phyloP scores from a whole-genome alignment of 2,888 invertebrate species.

The Mactromeris polynyma region DNA sequence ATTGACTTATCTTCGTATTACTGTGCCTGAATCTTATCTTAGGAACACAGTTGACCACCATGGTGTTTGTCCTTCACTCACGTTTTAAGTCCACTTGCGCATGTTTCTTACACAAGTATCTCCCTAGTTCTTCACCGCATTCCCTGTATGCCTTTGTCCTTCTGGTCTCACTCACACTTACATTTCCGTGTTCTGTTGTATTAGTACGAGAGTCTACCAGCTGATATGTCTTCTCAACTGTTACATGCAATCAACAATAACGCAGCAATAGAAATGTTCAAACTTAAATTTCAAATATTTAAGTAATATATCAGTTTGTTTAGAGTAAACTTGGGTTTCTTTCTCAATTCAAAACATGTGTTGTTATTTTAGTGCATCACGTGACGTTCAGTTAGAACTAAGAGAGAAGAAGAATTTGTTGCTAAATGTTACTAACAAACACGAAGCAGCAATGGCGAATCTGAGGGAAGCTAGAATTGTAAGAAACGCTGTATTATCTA shows the following conservation, averaged over 20 bases:
- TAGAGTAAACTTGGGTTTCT: neutral
- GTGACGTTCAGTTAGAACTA: neutral
- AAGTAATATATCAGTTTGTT: neutral
- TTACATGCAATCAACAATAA: too few species aligned
- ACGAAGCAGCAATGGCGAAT: conserved; percentile 1
- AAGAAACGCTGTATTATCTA: too few species aligned
- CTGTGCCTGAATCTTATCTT: neutral
- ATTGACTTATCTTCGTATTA: neutral
- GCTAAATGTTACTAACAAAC: neutral
- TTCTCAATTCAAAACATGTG: neutral
- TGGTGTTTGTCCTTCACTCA: neutral
- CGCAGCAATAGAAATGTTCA: too few species aligned
- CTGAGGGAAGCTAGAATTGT: too few species aligned
- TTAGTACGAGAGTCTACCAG: too few species aligned
- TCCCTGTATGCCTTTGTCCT: too few species aligned
- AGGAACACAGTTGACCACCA: neutral
- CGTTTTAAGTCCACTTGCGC: too few species aligned
- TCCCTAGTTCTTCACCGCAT: neutral
- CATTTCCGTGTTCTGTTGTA: too few species aligned
- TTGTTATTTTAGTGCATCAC: neutral
- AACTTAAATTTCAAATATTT: neutral
- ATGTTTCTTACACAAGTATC: too few species aligned
- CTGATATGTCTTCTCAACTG: neutral
- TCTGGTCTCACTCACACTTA: neutral
- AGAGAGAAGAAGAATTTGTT: conserved; percentile 7